Evolutionary conservation across 2,797 vertebrate species (phyloP), one percentile per base, ranked within the genome.

Genomic region (Hylomyscus alleni): DNA sequence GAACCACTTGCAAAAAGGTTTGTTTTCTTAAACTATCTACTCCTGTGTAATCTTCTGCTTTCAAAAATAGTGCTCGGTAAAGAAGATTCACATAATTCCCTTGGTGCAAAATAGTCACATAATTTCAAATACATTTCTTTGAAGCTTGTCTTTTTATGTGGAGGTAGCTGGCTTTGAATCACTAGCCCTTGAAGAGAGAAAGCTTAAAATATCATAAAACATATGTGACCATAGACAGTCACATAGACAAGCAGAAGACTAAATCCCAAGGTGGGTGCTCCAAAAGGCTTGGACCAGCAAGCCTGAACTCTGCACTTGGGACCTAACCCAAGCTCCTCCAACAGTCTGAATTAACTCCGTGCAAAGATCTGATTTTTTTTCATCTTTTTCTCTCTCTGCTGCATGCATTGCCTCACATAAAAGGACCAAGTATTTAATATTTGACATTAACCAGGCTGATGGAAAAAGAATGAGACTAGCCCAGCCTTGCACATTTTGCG

Each of bases 51-150:
- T 87, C 72, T n/a, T 91, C 88, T n/a, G 8, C 10, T 17, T 37
- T 26, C 72, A 90, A 92, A 88, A 44, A 95, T 50, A 40, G 20
- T 76, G 19, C 62, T 83, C 76, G 84, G 52, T 50, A 67, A 52
- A 54, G 82, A 92, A 78, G 76, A 80, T 12, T 24, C 34, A 89
- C 52, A 67, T 67, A 90, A 94, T 89, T 62, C n/a, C 37, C 62
- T 89, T 89, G 92, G 56, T 52, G 89, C 52, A 40, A 90, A 92
- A 78, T 83, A 76, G 12, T 29, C 37, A 91, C 54, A 69, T 56
- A 92, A 93, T 91, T 65, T 29, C 37, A 89, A 96, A 72, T 58
- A 34, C 50, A 11, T 54, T 40, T 20, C 24, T 37, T 34, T 89
- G 78, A 78, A 88, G 22, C 29, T 81, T 86, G 60, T 20, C 34